Evolutionary conservation across 2,113 vertebrate genomes (phyloP).

Genomic region (Aptenodytes forsteri): DNA sequence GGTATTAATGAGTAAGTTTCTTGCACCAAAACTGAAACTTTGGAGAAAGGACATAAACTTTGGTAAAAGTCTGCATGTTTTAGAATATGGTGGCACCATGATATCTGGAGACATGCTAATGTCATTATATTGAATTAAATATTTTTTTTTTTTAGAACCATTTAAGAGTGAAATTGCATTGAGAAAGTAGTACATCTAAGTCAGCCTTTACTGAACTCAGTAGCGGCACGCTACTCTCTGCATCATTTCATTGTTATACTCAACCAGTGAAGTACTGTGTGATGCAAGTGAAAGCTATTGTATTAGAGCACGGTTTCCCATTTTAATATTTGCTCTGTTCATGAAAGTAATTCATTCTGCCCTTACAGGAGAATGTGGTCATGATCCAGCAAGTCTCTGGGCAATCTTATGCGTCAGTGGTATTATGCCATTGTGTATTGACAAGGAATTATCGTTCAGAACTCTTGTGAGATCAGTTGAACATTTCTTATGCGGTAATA

Average conservation of each 20-base stretch:
- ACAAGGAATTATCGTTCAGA: not conserved
- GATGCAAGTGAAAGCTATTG: not conserved
- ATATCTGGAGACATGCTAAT: not conserved
- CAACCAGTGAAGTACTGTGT: fast-evolving
- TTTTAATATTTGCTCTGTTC: not conserved
- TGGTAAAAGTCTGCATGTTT: not conserved
- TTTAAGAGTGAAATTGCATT: not conserved
- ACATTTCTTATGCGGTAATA: not conserved
- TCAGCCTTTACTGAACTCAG: not conserved
- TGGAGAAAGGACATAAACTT: not conserved
- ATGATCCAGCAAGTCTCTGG: not conserved
- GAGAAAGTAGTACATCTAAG: not conserved
- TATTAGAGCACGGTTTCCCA: not conserved
- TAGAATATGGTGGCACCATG: not conserved
- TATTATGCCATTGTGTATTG: not conserved
- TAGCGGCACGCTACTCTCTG: not conserved
- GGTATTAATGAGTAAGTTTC: not conserved
- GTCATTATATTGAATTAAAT: not conserved
- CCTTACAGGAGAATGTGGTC: not conserved
- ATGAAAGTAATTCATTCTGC: not conserved
- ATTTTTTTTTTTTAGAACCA: not conserved
- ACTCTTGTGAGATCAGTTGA: not conserved
- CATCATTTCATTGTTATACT: not conserved
- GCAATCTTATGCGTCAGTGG: not conserved
- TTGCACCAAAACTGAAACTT: not conserved